phyloP scores from a whole-genome alignment of 2,113 vertebrate species.

The Antechinus flavipes region DNA sequence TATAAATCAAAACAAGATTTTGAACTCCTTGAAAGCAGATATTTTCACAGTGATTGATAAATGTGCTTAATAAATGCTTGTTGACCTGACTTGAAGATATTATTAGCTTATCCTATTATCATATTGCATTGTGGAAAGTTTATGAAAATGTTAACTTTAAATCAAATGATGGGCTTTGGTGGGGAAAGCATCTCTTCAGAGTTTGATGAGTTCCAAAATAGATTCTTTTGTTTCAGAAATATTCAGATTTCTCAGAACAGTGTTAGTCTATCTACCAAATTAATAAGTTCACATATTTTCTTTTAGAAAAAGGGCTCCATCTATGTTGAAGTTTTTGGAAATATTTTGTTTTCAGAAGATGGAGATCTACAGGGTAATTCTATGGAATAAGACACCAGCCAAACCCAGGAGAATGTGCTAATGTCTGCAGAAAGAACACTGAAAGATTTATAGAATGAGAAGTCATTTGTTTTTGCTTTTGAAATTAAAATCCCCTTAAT shows the following conservation, averaged over 20 bases:
- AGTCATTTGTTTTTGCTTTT: neutral
- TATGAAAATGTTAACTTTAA: constrained; percentile 28
- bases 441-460: neutral
- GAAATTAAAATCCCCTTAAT: neutral
- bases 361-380: neutral
- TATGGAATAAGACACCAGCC: neutral
- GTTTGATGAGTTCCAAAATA: neutral
- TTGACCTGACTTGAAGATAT: neutral
- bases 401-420: neutral
- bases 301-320: neutral
- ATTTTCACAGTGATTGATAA: neutral
- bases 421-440: constrained; percentile 7
- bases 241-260: constrained; percentile 32
- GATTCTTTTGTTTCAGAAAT: constrained; percentile 16
- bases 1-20: neutral
- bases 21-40: neutral
- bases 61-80: neutral
- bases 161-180: constrained; percentile 5
- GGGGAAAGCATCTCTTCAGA: neutral
- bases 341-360: neutral
- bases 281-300: constrained; percentile 17
- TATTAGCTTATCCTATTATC: neutral
- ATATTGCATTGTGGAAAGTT: neutral
- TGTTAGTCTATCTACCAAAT: neutral
- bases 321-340: constrained; percentile 7